Conservation (phyloP, 2,113 vertebrate species). For the Aegithalos caudatus region DNA sequence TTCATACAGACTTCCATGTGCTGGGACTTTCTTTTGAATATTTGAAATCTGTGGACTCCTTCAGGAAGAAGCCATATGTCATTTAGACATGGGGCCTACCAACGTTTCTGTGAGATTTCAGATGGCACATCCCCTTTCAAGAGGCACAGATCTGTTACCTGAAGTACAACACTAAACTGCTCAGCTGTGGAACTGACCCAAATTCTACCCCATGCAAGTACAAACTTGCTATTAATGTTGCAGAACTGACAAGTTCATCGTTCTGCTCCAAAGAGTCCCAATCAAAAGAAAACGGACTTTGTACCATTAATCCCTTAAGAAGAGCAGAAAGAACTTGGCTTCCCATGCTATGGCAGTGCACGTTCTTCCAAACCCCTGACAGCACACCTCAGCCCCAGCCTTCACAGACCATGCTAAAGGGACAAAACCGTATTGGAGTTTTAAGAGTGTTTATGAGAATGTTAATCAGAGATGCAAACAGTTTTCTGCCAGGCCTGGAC, state of each 20-base stretch:
- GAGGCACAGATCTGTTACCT: neutral
- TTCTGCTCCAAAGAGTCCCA: neutral
- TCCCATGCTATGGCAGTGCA: neutral
- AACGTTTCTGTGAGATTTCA: neutral
- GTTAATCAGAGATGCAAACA: neutral
- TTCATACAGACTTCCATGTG: neutral
- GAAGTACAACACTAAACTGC: neutral
- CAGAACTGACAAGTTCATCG: neutral
- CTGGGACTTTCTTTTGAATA: neutral
- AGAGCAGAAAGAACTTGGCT: neutral
- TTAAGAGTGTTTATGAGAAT: neutral
- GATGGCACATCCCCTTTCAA: neutral
- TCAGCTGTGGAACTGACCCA: neutral
- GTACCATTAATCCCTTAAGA: neutral
- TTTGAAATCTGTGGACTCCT: neutral
- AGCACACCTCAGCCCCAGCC: neutral
- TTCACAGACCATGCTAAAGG: neutral
- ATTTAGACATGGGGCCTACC: neutral
- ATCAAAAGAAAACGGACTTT: neutral
- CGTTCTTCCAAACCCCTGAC: accelerated
- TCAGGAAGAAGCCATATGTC: neutral
- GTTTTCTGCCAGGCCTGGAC: neutral
- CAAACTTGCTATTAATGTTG: neutral
- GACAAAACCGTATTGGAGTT: neutral
- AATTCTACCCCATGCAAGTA: neutral